Evolutionary conservation across 2,113 vertebrate species (phyloP).

Genomic region (Elaphurus davidianus): DNA sequence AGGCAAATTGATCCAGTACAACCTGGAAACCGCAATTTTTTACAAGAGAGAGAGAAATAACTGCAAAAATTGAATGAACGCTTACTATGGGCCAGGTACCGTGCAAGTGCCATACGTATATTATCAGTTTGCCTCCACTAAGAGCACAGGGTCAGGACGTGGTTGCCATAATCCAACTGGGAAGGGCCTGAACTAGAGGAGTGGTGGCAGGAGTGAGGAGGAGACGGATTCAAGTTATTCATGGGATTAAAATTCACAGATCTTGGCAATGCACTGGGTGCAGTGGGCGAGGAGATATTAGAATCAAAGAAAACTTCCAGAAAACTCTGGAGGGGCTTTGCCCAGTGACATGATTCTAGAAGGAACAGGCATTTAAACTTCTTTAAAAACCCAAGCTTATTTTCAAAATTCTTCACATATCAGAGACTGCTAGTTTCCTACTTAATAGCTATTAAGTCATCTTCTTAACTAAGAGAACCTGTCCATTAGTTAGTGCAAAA

Average conservation of each 20-base stretch:
- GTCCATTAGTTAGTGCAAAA: neutral
- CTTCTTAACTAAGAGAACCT: neutral
- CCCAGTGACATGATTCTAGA: neutral
- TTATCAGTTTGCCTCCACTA: neutral
- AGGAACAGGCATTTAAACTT: neutral
- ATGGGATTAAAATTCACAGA: neutral
- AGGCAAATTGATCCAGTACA: neutral
- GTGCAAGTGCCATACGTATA: neutral
- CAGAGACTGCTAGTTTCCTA: neutral
- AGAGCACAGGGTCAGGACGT: neutral
- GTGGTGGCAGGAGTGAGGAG: neutral
- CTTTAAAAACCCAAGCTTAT: neutral
- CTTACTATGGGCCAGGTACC: neutral
- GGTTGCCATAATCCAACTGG: rapidly evolving
- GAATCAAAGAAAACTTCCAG: neutral
- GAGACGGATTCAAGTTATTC: neutral
- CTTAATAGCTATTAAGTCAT: neutral
- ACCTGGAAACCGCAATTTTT: neutral
- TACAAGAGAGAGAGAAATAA: neutral
- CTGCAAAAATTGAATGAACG: neutral
- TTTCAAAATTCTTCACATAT: neutral
- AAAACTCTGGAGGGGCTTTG: neutral
- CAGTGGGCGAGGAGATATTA: neutral
- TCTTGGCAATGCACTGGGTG: neutral
- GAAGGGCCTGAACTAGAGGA: neutral